Conservation (phyloP, 1,140 invertebrate species). For the Magallana ariakensis region DNA sequence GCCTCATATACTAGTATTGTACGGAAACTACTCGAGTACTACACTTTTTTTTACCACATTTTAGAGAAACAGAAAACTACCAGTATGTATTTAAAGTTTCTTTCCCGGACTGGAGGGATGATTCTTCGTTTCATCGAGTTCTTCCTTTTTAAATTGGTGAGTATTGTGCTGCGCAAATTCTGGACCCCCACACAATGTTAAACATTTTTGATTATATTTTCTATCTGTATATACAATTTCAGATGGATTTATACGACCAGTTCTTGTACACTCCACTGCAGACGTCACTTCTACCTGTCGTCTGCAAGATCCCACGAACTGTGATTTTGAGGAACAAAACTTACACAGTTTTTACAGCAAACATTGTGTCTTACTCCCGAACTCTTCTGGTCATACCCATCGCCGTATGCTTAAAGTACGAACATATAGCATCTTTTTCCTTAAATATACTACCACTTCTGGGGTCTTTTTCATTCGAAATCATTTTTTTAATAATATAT, state of each 20-base stretch:
- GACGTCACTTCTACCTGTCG: slow-evolving; percentile 59
- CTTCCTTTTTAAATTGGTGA: not conserved
- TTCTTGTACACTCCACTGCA: slow-evolving; percentile 69
- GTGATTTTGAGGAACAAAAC: slow-evolving; percentile 48
- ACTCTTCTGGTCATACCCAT: slow-evolving; percentile 72
- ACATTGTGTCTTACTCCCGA: slow-evolving; percentile 70
- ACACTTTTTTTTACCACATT: too few relatives aligned
- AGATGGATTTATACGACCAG: slow-evolving; percentile 66
- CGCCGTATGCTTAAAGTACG: slow-evolving; percentile 70
- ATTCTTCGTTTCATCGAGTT: not conserved
- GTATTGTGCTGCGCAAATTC: not conserved
- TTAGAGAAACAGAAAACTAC: not conserved
- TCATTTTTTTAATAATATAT: too few relatives aligned
- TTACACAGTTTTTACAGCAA: slow-evolving; percentile 69
- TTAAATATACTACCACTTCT: too few relatives aligned
- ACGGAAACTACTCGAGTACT: too few relatives aligned
- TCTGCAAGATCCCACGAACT: slow-evolving; percentile 59
- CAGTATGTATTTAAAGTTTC: not conserved
- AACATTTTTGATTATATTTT: too few relatives aligned
- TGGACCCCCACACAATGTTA: too few relatives aligned
- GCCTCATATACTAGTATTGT: too few relatives aligned
- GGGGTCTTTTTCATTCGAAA: too few relatives aligned
- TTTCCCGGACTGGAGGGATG: not conserved
- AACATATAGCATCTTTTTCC: not conserved
- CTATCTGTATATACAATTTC: not conserved